Evolutionary conservation across 2,113 vertebrate species (phyloP).

Genomic region (Todiramphus chloris): DNA sequence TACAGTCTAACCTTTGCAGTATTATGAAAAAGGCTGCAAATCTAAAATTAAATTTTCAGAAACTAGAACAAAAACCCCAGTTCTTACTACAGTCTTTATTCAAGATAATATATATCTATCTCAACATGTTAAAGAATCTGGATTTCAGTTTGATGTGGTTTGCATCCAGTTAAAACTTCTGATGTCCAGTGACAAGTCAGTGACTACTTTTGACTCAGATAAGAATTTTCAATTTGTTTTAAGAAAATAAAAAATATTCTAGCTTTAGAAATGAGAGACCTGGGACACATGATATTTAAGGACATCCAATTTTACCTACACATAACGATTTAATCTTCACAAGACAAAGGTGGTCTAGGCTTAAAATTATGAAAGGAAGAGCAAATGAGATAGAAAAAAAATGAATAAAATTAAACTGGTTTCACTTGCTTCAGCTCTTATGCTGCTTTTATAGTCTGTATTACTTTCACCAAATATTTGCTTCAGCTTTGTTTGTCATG

Average conservation of each 20-base stretch:
- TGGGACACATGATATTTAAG: not conserved
- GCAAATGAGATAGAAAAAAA: not conserved
- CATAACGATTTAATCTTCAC: not conserved
- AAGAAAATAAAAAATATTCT: not conserved
- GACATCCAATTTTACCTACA: not conserved
- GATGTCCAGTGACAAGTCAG: not conserved
- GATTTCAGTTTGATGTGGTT: not conserved
- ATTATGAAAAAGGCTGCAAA: not conserved
- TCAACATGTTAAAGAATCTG: not conserved
- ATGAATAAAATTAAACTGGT: not conserved
- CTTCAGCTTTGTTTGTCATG: not conserved
- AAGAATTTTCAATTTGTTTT: not conserved
- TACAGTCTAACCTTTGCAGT: not conserved
- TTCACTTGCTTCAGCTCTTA: not conserved
- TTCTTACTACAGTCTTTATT: not conserved
- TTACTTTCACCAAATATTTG: not conserved
- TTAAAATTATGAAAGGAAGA: not conserved
- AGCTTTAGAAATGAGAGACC: not conserved
- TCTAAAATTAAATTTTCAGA: not conserved
- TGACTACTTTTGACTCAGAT: not conserved
- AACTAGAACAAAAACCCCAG: not conserved
- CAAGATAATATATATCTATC: not conserved
- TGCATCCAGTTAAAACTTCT: not conserved
- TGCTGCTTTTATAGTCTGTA: not conserved
- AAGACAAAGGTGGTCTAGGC: not conserved